Base-by-base conservation (phyloP, 1,140 invertebrate genomes). In the Mylabris phalerata region DNA sequence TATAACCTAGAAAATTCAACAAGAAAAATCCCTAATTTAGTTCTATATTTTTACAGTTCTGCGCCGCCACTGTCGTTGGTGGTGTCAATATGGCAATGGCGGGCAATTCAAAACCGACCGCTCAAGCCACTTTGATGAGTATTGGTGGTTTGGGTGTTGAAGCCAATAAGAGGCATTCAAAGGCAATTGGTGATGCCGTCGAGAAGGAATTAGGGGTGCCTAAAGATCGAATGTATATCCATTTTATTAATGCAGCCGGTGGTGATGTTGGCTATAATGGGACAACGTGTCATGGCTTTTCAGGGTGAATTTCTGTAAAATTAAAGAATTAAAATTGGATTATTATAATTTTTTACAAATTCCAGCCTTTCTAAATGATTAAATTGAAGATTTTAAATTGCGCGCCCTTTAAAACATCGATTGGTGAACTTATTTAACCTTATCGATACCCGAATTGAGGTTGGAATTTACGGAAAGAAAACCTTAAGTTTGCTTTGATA, bases 81-180 rank as follows among this genome's bases (percentile, higher is more conserved):
- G 82, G 80, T 68, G 75, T 83, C 26, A 67, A 74, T 43, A 83
- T 86, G 79, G 77, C 73, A 27, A 86, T 81, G 73, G 83, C 81
- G 25, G 84, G 84, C 3, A 76, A 72, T n/a, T 77, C 72, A 52
- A 81, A 80, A 7, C 84, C 84, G 1, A 83, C 83, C 67, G 86
- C 79, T 2, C 75, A 78, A 59, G 81, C 77, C 2, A 78, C 74
- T 44, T 67, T 88, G 5, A 80, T 80, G 76, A 83, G 82, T 24
- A 85, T 87, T 69, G 85, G 85, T 3, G 70, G 77, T 42, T 71
- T 88, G 11, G 83, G 83, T 3, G 75, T 80, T n/a, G 75, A 80
- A 50, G 76, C 84, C 64, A 88, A 88, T 63, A 86, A 85, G 64
- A 80, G 81, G 55, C 79, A 83, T 74, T 77, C 85, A 3, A 79